Evolutionary conservation across 2,113 vertebrate genomes (phyloP).

Genomic region (Tautogolabrus adspersus): DNA sequence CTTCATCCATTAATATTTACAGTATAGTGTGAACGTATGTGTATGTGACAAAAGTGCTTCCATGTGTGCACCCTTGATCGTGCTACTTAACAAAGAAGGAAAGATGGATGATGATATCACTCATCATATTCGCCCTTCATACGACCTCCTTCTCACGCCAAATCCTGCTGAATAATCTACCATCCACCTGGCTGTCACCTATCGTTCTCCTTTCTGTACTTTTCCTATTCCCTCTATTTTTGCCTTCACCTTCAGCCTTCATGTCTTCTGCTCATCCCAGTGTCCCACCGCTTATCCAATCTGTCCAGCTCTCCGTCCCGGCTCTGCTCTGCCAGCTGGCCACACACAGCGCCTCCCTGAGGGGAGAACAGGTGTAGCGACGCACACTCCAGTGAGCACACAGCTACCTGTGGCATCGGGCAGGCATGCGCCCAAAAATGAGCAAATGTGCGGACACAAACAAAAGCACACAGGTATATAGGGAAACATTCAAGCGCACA

Average conservation of each 20-base stretch:
- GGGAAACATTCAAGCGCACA: not conserved
- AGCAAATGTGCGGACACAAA: constrained; percentile 24
- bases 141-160: constrained; percentile 8
- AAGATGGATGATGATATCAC: no score
- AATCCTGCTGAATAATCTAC: constrained; percentile 22
- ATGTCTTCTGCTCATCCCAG: constrained; percentile 62
- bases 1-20: no score
- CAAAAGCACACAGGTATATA: not conserved
- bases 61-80: not conserved
- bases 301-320: constrained; percentile 74
- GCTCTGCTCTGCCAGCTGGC: constrained; percentile 78
- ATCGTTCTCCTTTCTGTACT: constrained; percentile 43
- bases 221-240: constrained; percentile 66
- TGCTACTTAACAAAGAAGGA: not conserved
- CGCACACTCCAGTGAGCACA: constrained; percentile 75
- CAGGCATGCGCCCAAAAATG: constrained; percentile 43
- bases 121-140: constrained; percentile 12
- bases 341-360: constrained; percentile 72
- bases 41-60: no score
- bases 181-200: constrained; percentile 1
- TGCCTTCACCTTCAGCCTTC: constrained; percentile 72
- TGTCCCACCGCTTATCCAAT: constrained; percentile 77
- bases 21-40: no score
- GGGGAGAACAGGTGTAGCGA: constrained; percentile 79
- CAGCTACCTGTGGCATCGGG: constrained; percentile 77